Conservation (phyloP, 2,113 vertebrate species). For the Australoheros scitulus region DNA sequence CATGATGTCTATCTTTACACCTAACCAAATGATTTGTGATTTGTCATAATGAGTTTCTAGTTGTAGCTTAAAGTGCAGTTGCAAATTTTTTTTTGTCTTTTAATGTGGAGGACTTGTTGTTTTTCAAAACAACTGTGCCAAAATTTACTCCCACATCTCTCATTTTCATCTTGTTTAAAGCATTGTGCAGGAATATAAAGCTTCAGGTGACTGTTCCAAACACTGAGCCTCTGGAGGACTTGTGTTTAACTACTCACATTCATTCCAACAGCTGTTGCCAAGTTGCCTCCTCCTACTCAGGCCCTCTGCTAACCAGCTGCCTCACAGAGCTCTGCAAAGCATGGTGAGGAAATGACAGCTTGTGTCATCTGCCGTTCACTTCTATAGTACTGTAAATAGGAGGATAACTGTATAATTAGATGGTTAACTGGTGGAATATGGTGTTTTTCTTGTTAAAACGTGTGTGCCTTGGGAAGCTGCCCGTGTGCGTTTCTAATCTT, state of each 20-base stretch:
- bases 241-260: conserved; percentile 54
- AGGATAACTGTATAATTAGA: conserved; percentile 60
- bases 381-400: conserved; percentile 59
- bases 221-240: conserved; percentile 47
- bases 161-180: conserved; percentile 17
- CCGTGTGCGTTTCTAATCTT: conserved; percentile 31
- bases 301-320: conserved; percentile 73
- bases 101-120: background rate
- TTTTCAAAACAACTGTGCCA: background rate
- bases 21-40: background rate
- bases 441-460: conserved; percentile 59
- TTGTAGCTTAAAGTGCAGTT: background rate
- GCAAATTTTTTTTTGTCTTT: background rate
- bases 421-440: conserved; percentile 52
- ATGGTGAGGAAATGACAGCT: conserved; percentile 61
- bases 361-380: conserved; percentile 64
- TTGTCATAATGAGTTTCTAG: fast-evolving
- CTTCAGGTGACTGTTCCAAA: conserved; percentile 58
- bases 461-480: conserved; percentile 37
- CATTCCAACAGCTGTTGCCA: conserved; percentile 56
- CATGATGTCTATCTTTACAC: background rate
- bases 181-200: background rate
- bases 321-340: conserved; percentile 52
- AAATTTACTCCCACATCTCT: background rate
- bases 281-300: conserved; percentile 51